Conservation (phyloP, 2,113 vertebrate genomes). For the Lichenostomus cassidix region DNA sequence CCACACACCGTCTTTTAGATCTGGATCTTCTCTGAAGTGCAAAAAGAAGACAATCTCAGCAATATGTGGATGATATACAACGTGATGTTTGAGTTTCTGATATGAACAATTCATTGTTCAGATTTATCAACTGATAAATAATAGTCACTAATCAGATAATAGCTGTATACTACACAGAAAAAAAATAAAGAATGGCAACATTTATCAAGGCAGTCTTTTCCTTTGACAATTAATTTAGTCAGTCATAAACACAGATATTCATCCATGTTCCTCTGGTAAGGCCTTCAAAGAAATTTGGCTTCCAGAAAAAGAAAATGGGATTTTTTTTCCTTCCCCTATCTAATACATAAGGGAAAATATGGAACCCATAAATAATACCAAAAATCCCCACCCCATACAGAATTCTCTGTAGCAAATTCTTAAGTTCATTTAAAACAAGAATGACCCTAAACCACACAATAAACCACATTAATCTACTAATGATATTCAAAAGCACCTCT, state of each 20-base stretch:
- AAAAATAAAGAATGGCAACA: background rate
- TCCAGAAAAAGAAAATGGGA: background rate
- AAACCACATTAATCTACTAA: background rate
- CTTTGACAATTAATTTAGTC: background rate
- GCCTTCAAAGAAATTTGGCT: background rate
- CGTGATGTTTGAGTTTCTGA: background rate
- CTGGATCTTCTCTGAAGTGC: background rate
- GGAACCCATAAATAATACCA: background rate
- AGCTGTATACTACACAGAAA: background rate
- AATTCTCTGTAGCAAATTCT: background rate
- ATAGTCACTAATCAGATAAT: background rate
- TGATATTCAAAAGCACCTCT: background rate
- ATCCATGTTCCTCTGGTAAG: background rate
- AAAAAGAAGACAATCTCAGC: background rate
- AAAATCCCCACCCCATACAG: accelerated
- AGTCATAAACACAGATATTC: background rate
- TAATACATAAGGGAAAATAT: background rate
- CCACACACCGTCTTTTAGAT: background rate
- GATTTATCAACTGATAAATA: background rate
- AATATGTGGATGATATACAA: background rate
- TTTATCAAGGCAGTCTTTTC: background rate
- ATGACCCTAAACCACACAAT: background rate
- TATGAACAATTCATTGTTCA: background rate
- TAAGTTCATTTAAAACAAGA: background rate
- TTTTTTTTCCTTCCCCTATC: background rate